phyloP scores from a whole-genome alignment of 2,888 invertebrate species.

The Icerya purchasi region DNA sequence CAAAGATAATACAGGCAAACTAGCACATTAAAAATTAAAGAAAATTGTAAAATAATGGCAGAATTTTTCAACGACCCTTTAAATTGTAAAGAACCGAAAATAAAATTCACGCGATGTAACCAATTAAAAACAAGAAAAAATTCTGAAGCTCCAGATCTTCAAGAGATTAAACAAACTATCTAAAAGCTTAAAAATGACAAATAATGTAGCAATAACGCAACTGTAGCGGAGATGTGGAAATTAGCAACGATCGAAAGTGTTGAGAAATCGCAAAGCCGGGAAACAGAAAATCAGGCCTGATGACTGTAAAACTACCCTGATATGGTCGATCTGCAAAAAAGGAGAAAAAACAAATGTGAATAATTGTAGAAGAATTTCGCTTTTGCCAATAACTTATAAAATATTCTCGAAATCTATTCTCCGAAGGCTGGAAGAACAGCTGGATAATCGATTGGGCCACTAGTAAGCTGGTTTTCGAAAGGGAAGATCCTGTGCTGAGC shows the following conservation, averaged over 20 bases:
- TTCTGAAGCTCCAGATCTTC: not conserved
- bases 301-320: too few species aligned
- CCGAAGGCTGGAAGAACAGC: not conserved
- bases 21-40: too few species aligned
- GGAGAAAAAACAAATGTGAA: not conserved
- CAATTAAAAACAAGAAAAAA: not conserved
- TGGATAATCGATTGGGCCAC: not conserved
- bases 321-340: too few species aligned
- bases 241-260: not conserved
- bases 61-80: not conserved
- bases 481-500: not conserved
- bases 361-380: not conserved
- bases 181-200: not conserved
- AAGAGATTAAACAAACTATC: not conserved
- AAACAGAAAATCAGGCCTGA: too few species aligned
- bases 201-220: not conserved
- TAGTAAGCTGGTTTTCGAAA: not conserved
- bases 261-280: too few species aligned
- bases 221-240: not conserved
- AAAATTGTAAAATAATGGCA: not conserved
- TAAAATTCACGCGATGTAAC: not conserved
- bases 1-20: too few species aligned
- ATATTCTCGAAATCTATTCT: not conserved
- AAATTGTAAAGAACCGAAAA: not conserved
- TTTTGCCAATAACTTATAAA: not conserved